A percentile compares a stretch with the other conserved stretches of the same genome.
phyloP scores from a whole-genome alignment of 2,888 invertebrate species.

The Drosophila hamatofila region DNA sequence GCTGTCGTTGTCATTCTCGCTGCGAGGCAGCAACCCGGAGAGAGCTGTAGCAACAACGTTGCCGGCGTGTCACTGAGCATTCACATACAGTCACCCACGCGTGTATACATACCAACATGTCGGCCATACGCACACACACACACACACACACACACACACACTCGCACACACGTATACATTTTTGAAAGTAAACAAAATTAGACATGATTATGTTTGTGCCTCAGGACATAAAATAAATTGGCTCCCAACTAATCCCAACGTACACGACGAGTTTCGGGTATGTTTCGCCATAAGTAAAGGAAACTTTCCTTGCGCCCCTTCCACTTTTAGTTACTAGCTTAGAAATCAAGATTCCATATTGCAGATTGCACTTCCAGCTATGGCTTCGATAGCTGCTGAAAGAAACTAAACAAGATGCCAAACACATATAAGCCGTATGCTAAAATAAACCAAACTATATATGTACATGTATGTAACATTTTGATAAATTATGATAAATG shows the following conservation, averaged over 20 bases:
- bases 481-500: too few relatives aligned
- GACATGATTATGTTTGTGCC: slow-evolving; percentile 81
- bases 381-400: too few relatives aligned
- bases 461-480: too few relatives aligned
- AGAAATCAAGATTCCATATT: slow-evolving; percentile 36
- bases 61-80: slow-evolving; percentile 17
- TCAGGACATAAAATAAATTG: slow-evolving; percentile 79
- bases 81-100: slow-evolving; percentile 9
- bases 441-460: too few relatives aligned
- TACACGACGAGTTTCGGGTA: slow-evolving; percentile 59
- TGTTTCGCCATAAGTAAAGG: slow-evolving; percentile 19
- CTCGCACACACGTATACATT: slow-evolving; percentile 62
- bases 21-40: slow-evolving; percentile 16
- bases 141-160: slow-evolving; percentile 60
- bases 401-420: background rate
- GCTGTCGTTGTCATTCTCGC: slow-evolving; percentile 27
- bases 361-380: slow-evolving; percentile 25
- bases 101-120: background rate
- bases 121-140: too few relatives aligned
- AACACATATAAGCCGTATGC: background rate
- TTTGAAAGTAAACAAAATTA: slow-evolving; percentile 81
- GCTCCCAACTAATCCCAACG: slow-evolving; percentile 76
- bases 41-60: slow-evolving; percentile 11
- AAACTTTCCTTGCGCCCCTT: slow-evolving; percentile 11
- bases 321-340: slow-evolving; percentile 13